Evolutionary conservation across 2,113 vertebrate species (phyloP).

Genomic region (Pedionomus torquatus): DNA sequence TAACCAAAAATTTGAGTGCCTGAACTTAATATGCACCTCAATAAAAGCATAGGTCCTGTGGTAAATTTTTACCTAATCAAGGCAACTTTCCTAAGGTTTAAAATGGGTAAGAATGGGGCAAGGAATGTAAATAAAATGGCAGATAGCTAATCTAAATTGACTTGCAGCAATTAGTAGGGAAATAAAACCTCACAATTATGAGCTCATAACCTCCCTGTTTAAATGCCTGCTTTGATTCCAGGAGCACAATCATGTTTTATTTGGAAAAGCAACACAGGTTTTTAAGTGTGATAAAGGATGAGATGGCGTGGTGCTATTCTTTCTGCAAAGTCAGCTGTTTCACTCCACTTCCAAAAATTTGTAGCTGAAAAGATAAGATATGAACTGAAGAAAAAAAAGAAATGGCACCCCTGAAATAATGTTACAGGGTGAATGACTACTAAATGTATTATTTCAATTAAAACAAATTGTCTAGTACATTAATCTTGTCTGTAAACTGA

Average conservation of each 20-base stretch:
- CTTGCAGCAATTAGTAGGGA: neutral
- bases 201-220: neutral
- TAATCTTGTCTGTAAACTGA: neutral
- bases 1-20: neutral
- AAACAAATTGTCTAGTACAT: neutral
- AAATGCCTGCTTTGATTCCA: neutral
- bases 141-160: neutral
- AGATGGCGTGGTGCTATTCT: neutral
- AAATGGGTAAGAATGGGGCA: neutral
- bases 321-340: neutral
- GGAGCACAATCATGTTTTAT: neutral
- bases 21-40: neutral
- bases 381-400: neutral
- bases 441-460: neutral
- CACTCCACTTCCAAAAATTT: neutral
- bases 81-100: neutral
- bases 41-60: rapidly evolving
- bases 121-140: neutral
- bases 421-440: neutral
- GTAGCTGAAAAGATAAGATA: neutral
- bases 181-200: neutral
- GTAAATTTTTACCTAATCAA: neutral
- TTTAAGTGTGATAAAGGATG: neutral
- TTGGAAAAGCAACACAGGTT: neutral
- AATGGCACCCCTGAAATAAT: neutral